Base-by-base conservation (phyloP, 2,797 vertebrate species). In the Ispidina picta region DNA sequence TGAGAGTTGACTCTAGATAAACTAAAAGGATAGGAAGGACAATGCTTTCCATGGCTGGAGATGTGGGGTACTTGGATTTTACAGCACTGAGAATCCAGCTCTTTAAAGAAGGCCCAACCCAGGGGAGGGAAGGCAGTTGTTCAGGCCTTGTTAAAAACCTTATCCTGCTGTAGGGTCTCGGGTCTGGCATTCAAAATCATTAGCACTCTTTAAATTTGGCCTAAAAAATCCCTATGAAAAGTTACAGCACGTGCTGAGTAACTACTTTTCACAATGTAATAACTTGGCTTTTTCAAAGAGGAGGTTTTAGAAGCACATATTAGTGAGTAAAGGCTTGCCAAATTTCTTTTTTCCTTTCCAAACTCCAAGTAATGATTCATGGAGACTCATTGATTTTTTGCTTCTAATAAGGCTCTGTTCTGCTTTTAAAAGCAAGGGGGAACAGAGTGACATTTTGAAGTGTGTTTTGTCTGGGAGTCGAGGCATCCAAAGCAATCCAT, bases 161-260 rank as follows among this genome's bases (percentile, higher is more conserved):
- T 77, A 89, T 90, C 87, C 80, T 86, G 85, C 77, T 93, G 83
- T 86, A 94, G 89, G 83, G 86, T 95, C 91, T 95, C 83, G 77
- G 74, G 62, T 74, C 88, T 93, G 91, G 91, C 91, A 84, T 82
- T 88, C 77, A 92, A 91, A 95, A 91, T 96, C 88, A 90, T 94
- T 92, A 95, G 86, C 93, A 93, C 83, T 86, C 93, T 93, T 88
- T 94, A 96, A 95, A 95, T 95, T 94, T 95, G 80, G 89, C 80
- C 91, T 92, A 93, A 74, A 92, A 94, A 79, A 13, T 84, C 85
- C 75, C 74, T 79, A 86, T 92, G 91, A 95, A 93, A 95, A 93
- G 89, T 93, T 94, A 89, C 49, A 93, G 86, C 93, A 91, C 69
- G 74, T 95, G 93, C 92, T 94, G 85, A 93, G 94, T 94, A 94